Conservation (phyloP, 2,797 vertebrate genomes). For the Sebastes alutus region DNA sequence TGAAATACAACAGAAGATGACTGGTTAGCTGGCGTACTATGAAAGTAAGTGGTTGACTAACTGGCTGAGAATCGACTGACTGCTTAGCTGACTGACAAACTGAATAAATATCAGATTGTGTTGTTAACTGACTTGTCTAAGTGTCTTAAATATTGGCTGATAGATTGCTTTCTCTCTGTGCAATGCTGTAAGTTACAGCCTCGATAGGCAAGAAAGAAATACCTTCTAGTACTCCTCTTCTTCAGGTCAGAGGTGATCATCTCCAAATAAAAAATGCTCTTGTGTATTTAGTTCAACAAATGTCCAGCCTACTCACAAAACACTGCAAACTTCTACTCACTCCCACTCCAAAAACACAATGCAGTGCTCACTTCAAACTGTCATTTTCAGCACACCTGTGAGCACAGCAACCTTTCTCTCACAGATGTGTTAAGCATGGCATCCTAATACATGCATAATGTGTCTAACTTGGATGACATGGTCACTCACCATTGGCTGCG, state of each 20-base stretch:
- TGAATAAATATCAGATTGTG: neutral
- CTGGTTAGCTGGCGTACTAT: neutral
- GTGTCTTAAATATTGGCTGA: neutral
- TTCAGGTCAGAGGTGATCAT: neutral
- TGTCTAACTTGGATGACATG: neutral
- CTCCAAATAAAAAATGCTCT: neutral
- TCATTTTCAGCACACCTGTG: conserved; percentile 15
- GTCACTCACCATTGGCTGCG: conserved; percentile 90
- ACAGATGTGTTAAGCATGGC: neutral
- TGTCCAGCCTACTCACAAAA: neutral
- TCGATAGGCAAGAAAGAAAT: neutral
- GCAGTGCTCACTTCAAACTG: conserved; percentile 40
- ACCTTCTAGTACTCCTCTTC: conserved; percentile 13
- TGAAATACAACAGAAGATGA: conserved; percentile 5
- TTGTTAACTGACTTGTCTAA: neutral
- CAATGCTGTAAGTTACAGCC: neutral
- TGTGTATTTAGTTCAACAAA: conserved; percentile 6
- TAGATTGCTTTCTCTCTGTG: neutral
- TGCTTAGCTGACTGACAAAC: neutral
- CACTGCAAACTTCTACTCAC: conserved; percentile 53
- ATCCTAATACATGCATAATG: neutral
- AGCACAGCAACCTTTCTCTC: neutral
- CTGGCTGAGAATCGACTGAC: neutral
- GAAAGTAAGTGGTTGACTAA: neutral
- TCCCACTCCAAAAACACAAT: conserved; percentile 19